These are phyloP conservation scores for Podargus strigoides DNA, from an alignment of 2,797 vertebrate genomes.

Conservation along the genomic window DNA sequence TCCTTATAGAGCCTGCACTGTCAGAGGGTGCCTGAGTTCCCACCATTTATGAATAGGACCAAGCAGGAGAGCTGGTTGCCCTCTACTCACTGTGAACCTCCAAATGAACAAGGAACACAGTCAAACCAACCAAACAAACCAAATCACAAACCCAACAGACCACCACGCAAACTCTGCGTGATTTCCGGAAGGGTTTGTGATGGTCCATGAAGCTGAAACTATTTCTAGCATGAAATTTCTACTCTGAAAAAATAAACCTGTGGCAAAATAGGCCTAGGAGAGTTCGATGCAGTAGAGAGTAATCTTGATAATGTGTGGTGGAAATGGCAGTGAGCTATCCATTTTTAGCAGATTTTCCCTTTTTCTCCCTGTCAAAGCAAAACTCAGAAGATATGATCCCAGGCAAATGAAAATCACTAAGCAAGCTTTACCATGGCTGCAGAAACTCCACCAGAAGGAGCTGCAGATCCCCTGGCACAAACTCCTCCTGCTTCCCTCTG, in stretches of 20 bases:
- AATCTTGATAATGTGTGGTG: not conserved
- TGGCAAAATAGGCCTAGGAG: not conserved
- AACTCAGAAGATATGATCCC: not conserved
- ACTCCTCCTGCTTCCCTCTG: accelerated
- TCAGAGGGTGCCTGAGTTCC: constrained; percentile 24
- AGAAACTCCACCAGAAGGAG: not conserved
- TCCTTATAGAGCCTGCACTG: not conserved
- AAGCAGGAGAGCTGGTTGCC: not conserved
- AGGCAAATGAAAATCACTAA: not conserved
- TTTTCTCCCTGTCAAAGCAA: not conserved
- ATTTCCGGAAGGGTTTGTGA: not conserved
- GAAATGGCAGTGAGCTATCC: not conserved
- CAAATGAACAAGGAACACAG: constrained; percentile 8
- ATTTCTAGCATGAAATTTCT: not conserved
- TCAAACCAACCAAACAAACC: not conserved
- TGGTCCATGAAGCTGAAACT: not conserved
- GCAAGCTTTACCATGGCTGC: not conserved
- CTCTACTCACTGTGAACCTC: not conserved
- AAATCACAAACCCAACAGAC: not conserved
- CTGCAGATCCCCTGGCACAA: not conserved
- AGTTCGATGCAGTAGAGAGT: not conserved
- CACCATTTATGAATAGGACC: constrained; percentile 29
- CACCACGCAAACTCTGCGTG: not conserved
- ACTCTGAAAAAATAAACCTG: not conserved
- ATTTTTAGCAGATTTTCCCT: not conserved